Evolutionary conservation across 53 echinoderm and acorn worm species (phyloP), one percentile per base, ranked within the genome.

Genomic region (Temnopleurus reevesii): DNA sequence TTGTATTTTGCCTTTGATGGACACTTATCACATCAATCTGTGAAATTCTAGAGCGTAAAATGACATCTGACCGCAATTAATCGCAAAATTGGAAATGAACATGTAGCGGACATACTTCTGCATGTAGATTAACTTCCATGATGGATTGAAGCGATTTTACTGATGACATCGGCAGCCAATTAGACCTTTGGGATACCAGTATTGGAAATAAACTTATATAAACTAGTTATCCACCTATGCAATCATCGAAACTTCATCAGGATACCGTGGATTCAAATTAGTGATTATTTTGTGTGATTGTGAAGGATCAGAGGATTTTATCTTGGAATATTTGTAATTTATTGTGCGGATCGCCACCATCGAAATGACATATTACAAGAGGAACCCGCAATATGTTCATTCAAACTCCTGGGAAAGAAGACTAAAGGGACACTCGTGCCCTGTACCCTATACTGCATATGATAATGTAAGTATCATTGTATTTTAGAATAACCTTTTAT

Each of bases 361-460:
- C 60, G 38, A 18, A 5, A 85, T 85, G 85, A 60, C 85, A 12
- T 85, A 59, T 43, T 85, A 85, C 56, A 85, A 85, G 61, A 59
- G 61, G 45, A 85, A 85, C n/a, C 59, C 85, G 10, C 36, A 85
- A 19, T 85, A 85, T 60, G n/a, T 12, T 60, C 46, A 44, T 18
- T 44, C 85, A 43, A 60, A 43, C 59, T 85, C 85, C 51, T 92
- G 91, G 89, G 93, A 93, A 24, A 31, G 90, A 24, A 84, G 95
- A 10, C 91, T 86, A 45, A 93, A 93, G 81, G 91, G 93, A 30
- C 89, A 93, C 23, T 93, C 95, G 19, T 95, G 93, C 28, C 93
- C 95, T 0, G 84, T 89, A 34, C 95, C 95, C 43, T 89, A 60
- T 19, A 85, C 59, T 12, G 60, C 59, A 1, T 49, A 46, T 26